These are phyloP conservation scores for Plecotus auritus DNA, from an alignment of 2,113 vertebrate species.

Conservation along the genomic window DNA sequence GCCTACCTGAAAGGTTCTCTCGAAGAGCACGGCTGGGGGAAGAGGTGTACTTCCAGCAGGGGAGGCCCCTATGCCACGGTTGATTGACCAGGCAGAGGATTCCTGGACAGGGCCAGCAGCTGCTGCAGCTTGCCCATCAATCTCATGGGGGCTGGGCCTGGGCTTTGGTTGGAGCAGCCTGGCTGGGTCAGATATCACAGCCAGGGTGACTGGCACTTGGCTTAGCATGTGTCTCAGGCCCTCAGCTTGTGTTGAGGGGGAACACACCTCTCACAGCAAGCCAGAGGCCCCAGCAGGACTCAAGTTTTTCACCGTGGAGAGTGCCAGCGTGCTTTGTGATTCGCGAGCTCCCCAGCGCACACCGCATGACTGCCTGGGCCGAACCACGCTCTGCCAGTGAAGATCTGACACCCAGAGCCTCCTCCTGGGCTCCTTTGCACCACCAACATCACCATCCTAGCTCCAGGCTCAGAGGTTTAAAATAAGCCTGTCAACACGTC, in stretches of 20 bases:
- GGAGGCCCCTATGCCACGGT: no score
- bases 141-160: not conserved
- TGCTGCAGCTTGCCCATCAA: not conserved
- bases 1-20: not conserved
- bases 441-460: not conserved
- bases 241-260: not conserved
- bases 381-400: rapidly evolving
- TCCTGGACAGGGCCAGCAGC: rapidly evolving
- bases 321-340: rapidly evolving
- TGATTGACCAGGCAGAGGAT: rapidly evolving
- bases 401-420: rapidly evolving
- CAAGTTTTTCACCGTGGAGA: not conserved
- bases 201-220: not conserved
- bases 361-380: rapidly evolving
- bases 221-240: not conserved
- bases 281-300: not conserved
- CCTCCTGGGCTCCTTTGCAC: not conserved
- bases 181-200: not conserved
- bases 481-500: not conserved
- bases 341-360: rapidly evolving
- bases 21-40: not conserved
- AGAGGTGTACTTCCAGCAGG: not conserved
- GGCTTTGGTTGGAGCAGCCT: not conserved
- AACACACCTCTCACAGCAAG: not conserved
- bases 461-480: not conserved